A percentile compares a stretch with the other conserved stretches of the same genome.
Evolutionary conservation across 2,888 invertebrate species (phyloP).

Genomic region (Hydriomena furcata): DNA sequence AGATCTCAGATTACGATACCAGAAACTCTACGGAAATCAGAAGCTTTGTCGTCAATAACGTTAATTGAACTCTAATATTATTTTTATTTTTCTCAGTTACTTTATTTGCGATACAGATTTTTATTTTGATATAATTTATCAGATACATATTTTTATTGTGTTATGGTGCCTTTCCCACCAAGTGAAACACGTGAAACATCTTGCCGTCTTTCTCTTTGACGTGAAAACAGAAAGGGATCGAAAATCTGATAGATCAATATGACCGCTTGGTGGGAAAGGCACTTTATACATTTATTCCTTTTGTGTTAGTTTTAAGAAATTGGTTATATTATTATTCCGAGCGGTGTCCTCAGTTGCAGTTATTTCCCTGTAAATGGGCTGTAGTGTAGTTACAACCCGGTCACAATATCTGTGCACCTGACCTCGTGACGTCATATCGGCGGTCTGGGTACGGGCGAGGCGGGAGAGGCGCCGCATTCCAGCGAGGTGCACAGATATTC

Average conservation of each 20-base stretch:
- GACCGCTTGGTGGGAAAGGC: conserved; percentile 13
- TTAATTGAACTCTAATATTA: conserved; percentile 55
- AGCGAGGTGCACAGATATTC: too few species aligned
- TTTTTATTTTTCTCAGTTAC: conserved; percentile 21
- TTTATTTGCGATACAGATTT: conserved; percentile 21
- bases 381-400: conserved; percentile 31
- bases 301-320: conserved; percentile 38
- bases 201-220: background rate
- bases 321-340: conserved; percentile 31
- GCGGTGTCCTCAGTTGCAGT: too few species aligned
- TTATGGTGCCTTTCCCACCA: conserved; percentile 12
- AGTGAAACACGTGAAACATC: too few species aligned
- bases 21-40: conserved; percentile 68
- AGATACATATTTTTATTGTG: conserved; percentile 13
- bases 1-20: conserved; percentile 67
- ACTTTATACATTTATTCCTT: conserved; percentile 60
- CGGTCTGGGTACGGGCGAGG: too few species aligned
- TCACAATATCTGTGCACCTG: too few species aligned
- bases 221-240: background rate
- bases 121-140: conserved; percentile 21
- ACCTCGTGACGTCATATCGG: too few species aligned
- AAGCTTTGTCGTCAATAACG: conserved; percentile 66
- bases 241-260: background rate
- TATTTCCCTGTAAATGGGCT: conserved; percentile 11
- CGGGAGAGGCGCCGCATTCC: too few species aligned